phyloP scores from a whole-genome alignment of 1,140 invertebrate species.

The Zaprionus ornatus region DNA sequence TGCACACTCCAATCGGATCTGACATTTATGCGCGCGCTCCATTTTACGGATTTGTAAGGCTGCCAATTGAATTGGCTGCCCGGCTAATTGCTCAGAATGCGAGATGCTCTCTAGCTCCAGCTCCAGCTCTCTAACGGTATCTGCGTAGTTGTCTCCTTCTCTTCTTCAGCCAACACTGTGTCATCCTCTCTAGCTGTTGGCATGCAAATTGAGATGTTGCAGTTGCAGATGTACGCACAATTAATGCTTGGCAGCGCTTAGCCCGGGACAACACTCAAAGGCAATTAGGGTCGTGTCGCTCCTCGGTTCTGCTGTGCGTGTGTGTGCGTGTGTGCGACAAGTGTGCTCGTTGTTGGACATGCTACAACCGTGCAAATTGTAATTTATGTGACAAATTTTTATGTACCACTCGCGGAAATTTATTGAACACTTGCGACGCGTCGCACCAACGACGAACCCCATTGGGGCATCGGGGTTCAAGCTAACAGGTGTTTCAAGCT shows the following conservation, averaged over 20 bases:
- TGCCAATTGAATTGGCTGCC: slow-evolving; percentile 40
- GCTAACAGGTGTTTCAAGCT: slow-evolving; percentile 38
- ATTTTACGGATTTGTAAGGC: slow-evolving; percentile 59
- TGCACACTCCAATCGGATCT: slow-evolving; percentile 66
- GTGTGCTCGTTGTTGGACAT: slow-evolving; percentile 59
- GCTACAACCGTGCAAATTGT: slow-evolving; percentile 74
- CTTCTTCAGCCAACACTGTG: background rate
- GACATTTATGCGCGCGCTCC: slow-evolving; percentile 77
- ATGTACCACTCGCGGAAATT: slow-evolving; percentile 67
- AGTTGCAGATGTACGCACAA: slow-evolving; percentile 71
- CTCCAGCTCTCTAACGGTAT: slow-evolving; percentile 32
- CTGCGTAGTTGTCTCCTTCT: background rate
- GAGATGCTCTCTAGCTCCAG: background rate
- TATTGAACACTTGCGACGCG: slow-evolving; percentile 48
- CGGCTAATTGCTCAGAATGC: slow-evolving; percentile 71
- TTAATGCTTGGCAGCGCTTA: slow-evolving; percentile 69
- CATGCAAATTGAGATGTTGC: slow-evolving; percentile 74
- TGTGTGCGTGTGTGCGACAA: slow-evolving; percentile 47
- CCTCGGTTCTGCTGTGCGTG: slow-evolving; percentile 8
- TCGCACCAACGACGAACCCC: slow-evolving; percentile 29
- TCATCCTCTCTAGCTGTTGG: slow-evolving; percentile 17
- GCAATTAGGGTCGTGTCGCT: slow-evolving; percentile 71
- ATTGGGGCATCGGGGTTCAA: slow-evolving; percentile 22
- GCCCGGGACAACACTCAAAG: slow-evolving; percentile 75
- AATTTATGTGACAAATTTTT: slow-evolving; percentile 82